Base-by-base conservation (phyloP, 2,888 invertebrate genomes). In the Andrena marginata region DNA sequence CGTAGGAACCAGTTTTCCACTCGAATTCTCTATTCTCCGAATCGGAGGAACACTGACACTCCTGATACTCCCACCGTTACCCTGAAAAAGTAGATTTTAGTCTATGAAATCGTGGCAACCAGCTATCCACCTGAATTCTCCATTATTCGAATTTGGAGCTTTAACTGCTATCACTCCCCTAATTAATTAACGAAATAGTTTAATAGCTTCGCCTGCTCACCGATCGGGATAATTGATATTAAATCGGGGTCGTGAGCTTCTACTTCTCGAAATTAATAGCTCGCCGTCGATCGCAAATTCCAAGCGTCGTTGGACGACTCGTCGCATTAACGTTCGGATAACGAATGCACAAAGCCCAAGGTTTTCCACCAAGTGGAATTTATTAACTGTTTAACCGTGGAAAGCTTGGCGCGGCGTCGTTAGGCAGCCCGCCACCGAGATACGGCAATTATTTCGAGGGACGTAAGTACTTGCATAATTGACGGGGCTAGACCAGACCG, bases 401-500 rank as follows among this genome's bases (percentile, higher is more conserved):
- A 62, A 42, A 70, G 20, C 0, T 75, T 68, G 6, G 7, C 13
- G 35, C 20, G 13, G 49, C n/a, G 20, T 62, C 51, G 67, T 79
- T 76, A 60, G n/a, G 51, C 33, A 26, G 26, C 59, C n/a, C 16
- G 51, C 56, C 72, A 64, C 31, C 62, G 31, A n/a, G 64, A 63
- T 42, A 64, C 60, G 51, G 59, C 63, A 75, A 82, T 79, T 72
- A 77, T 62, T 33, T 33, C 23, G 20, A 23, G 54, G 48, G 31
- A 56, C 26, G 48, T 56, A 70, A 63, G 67, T 67, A 51, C 70
- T 51, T 31, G 77, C 71, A 67, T 77, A 83, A 83, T 74, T 77
- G 80, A 83, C 80, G 67, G 60, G 77, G 3, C 56, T 71, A 72
- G 59, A 35, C 48, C 75, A 68, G n/a, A 67, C 80, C 73, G 51